A percentile compares a stretch with the other conserved stretches of the same genome.
Evolutionary conservation across 1,140 invertebrate genomes (phyloP).

Genomic region (Bilobella aurantiaca): DNA sequence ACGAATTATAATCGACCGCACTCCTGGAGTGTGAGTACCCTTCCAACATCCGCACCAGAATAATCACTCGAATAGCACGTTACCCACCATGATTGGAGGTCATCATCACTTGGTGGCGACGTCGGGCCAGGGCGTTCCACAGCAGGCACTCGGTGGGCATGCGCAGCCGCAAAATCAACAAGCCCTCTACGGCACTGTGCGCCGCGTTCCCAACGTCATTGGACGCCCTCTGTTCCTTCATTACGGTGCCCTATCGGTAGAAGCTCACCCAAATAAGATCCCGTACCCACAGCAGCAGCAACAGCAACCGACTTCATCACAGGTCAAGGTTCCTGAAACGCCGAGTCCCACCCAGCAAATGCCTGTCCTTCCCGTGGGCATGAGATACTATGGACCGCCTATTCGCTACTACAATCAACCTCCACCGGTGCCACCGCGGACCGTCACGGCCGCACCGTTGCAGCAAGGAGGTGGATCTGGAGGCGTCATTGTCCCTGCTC

Average conservation of each 20-base stretch:
- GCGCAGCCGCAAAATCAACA: slow-evolving; percentile 16
- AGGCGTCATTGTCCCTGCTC: slow-evolving; percentile 2
- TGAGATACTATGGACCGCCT: slow-evolving; percentile 32
- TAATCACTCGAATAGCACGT: slow-evolving; percentile 11
- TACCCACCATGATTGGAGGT: too few species aligned
- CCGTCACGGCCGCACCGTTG: slow-evolving; percentile 16
- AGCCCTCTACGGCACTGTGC: slow-evolving; percentile 32
- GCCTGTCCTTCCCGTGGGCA: slow-evolving; percentile 12
- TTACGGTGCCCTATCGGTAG: slow-evolving; percentile 32
- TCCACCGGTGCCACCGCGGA: slow-evolving; percentile 29
- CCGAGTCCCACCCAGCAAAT: slow-evolving; percentile 32
- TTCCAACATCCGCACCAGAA: slow-evolving; percentile 18
- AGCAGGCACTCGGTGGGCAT: slow-evolving; percentile 1
- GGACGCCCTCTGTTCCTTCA: slow-evolving; percentile 33
- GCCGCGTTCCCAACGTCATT: slow-evolving; percentile 33
- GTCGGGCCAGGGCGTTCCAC: too few species aligned
- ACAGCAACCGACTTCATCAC: not conserved
- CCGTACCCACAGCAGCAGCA: slow-evolving; percentile 14
- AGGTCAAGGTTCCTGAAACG: slow-evolving; percentile 26
- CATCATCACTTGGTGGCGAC: too few species aligned
- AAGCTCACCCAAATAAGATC: slow-evolving; percentile 36
- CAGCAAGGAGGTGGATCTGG: too few species aligned
- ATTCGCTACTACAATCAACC: slow-evolving; percentile 34
- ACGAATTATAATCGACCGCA: slow-evolving; percentile 31
- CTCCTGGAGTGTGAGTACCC: slow-evolving; percentile 30